Evolutionary conservation across 2,888 invertebrate species (phyloP).

Genomic region (Lasioglossum oenotherae): DNA sequence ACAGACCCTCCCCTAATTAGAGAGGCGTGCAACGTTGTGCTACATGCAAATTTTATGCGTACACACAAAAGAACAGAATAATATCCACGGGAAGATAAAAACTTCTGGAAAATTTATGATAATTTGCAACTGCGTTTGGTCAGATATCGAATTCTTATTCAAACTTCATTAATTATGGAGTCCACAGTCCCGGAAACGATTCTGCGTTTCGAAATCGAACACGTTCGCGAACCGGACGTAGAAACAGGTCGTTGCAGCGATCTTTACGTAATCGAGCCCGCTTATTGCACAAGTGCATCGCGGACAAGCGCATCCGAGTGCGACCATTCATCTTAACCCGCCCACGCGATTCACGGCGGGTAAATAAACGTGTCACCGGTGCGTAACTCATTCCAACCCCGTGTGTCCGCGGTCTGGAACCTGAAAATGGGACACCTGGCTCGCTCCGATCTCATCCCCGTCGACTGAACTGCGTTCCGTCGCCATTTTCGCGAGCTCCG

Average conservation of each 20-base stretch:
- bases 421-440: slow-evolving; percentile 50
- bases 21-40: neutral
- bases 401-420: slow-evolving; percentile 7
- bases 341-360: slow-evolving; percentile 35
- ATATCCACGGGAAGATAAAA: neutral
- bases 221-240: neutral
- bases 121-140: neutral
- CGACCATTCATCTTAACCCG: slow-evolving; percentile 53
- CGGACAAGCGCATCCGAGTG: slow-evolving; percentile 36
- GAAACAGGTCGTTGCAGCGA: neutral
- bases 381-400: slow-evolving; percentile 47
- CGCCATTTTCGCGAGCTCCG: neutral
- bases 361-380: slow-evolving; percentile 54
- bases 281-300: slow-evolving; percentile 48
- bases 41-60: neutral
- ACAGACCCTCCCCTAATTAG: neutral
- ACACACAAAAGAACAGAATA: too few relatives aligned
- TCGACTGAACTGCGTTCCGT: neutral
- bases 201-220: neutral
- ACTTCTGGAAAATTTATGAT: too few relatives aligned
- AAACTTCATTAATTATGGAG: neutral
- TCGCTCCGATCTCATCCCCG: slow-evolving; percentile 16
- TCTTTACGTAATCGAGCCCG: slow-evolving; percentile 33
- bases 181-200: too few relatives aligned
- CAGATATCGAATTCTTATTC: neutral